Evolutionary conservation across 1,140 invertebrate species (phyloP).

Genomic region (Drosophila tristis): DNA sequence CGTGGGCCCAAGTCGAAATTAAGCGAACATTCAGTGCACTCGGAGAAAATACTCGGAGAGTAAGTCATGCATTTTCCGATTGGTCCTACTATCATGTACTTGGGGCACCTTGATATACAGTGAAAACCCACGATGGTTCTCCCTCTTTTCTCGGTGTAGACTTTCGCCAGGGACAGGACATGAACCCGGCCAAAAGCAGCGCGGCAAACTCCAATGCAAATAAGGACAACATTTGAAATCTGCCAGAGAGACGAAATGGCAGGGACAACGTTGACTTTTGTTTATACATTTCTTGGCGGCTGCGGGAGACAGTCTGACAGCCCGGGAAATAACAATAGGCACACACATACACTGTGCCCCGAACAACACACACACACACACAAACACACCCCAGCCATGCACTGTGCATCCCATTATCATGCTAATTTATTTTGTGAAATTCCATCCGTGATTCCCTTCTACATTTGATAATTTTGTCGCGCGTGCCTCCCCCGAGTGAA

Average conservation of each 20-base stretch:
- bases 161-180: slow-evolving; percentile 52
- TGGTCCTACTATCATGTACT: no score
- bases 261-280: slow-evolving; percentile 41
- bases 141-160: slow-evolving; percentile 6
- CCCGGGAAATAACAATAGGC: slow-evolving; percentile 28
- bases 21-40: slow-evolving; percentile 33
- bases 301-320: slow-evolving; percentile 19
- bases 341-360: background rate
- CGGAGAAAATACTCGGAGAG: no score
- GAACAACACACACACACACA: background rate
- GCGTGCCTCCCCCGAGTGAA: background rate
- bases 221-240: slow-evolving; percentile 51
- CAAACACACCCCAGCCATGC: no score
- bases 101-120: no score
- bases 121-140: no score
- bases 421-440: slow-evolving; percentile 76
- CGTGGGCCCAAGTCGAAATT: slow-evolving; percentile 55
- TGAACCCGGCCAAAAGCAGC: slow-evolving; percentile 7
- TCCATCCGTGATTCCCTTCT: slow-evolving; percentile 64
- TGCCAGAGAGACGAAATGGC: slow-evolving; percentile 23
- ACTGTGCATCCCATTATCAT: slow-evolving; percentile 36
- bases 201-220: slow-evolving; percentile 19
- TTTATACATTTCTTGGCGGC: slow-evolving; percentile 12
- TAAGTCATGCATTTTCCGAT: no score
- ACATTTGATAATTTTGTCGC: slow-evolving; percentile 63